A percentile compares a stretch with the other conserved stretches of the same genome.
These are phyloP conservation scores for Dione vanillae DNA, from an alignment of 2,888 invertebrate genomes.

Conservation along the genomic window DNA sequence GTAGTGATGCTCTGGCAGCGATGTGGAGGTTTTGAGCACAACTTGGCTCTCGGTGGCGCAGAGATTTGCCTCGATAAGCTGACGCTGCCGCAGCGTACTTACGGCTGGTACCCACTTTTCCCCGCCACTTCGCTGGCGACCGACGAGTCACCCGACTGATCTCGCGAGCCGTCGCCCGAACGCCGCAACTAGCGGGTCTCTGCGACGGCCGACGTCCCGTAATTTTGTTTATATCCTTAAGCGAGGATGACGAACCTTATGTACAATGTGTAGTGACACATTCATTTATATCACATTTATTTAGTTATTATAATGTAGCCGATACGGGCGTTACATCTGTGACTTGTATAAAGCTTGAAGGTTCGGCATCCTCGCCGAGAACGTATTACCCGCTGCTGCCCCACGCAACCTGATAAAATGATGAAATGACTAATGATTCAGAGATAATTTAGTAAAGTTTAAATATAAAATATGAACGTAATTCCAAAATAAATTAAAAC, in stretches of 20 bases:
- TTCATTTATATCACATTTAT: neutral
- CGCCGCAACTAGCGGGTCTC: constrained; percentile 67
- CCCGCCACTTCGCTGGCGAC: constrained; percentile 92
- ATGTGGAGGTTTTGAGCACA: constrained; percentile 94
- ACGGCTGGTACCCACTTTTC: constrained; percentile 96
- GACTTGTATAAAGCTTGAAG: neutral
- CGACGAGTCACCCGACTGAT: constrained; percentile 83
- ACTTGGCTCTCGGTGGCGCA: constrained; percentile 90
- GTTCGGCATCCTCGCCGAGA: constrained; percentile 4
- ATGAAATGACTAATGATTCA: neutral
- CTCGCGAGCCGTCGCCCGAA: constrained; percentile 82
- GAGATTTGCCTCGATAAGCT: constrained; percentile 93
- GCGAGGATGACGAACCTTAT: constrained; percentile 12
- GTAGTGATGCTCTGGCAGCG: constrained; percentile 97
- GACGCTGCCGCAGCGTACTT: constrained; percentile 90
- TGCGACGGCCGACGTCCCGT: constrained; percentile 62
- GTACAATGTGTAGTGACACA: neutral
- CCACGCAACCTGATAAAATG: neutral
- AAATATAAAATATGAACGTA: neutral
- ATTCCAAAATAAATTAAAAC: neutral
- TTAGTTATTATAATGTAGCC: neutral
- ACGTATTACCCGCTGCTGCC: constrained; percentile 9
- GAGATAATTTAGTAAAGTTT: neutral
- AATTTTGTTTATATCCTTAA: neutral
- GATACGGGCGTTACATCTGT: neutral